A percentile compares a stretch with the other conserved stretches of the same genome.
Conservation (phyloP, 1,140 invertebrate genomes). For the Aphidius gifuensis region DNA sequence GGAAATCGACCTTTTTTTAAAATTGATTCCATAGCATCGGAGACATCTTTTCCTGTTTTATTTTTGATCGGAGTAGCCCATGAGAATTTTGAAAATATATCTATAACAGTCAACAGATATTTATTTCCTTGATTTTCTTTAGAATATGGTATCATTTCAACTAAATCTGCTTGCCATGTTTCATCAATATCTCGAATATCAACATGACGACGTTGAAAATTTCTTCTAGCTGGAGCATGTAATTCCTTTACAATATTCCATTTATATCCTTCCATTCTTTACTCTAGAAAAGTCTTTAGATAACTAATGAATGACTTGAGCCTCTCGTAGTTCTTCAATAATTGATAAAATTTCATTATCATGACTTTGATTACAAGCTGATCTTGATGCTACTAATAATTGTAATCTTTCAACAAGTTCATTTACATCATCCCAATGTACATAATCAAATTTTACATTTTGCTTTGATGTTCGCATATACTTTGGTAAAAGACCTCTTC, state of each 20-base stretch:
- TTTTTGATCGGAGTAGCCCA: slow-evolving; percentile 23
- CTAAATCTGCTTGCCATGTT: slow-evolving; percentile 23
- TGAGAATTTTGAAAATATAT: slow-evolving; percentile 25
- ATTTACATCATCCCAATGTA: slow-evolving; percentile 12
- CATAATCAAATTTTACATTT: background rate
- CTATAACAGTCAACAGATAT: slow-evolving; percentile 23
- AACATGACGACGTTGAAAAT: background rate
- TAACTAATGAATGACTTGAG: too few relatives aligned
- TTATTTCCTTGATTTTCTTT: slow-evolving; percentile 14
- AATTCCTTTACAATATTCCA: too few relatives aligned
- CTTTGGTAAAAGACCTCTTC: too few relatives aligned
- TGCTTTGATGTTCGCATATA: too few relatives aligned
- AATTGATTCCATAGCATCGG: slow-evolving; percentile 8
- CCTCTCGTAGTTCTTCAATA: slow-evolving; percentile 4
- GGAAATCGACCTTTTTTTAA: background rate
- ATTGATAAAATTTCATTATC: slow-evolving; percentile 14
- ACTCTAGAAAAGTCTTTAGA: too few relatives aligned
- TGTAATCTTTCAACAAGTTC: slow-evolving; percentile 5
- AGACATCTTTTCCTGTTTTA: slow-evolving; percentile 24
- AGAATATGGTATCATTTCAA: slow-evolving; percentile 16
- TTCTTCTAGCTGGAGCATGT: background rate
- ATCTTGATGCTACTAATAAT: slow-evolving; percentile 2
- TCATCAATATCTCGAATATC: slow-evolving; percentile 6
- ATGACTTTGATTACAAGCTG: slow-evolving; percentile 1
- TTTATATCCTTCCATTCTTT: background rate